These are phyloP conservation scores for Aramus guarauna DNA, from an alignment of 2,113 vertebrate genomes.

Conservation along the genomic window DNA sequence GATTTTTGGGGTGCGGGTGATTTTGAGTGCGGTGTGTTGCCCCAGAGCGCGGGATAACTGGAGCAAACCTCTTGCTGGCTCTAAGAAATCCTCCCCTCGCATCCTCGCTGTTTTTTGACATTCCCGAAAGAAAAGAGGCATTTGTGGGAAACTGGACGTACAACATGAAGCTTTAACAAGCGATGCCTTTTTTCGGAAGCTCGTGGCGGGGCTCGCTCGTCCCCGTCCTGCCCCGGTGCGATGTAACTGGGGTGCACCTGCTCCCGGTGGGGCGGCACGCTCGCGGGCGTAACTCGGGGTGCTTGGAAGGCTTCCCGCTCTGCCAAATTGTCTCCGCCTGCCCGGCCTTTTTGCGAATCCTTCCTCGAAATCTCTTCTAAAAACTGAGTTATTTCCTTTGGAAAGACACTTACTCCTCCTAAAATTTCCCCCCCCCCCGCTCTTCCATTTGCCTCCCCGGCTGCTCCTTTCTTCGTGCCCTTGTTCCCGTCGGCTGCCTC, in stretches of 20 bases:
- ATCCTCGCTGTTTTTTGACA: neutral
- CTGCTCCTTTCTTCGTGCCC: neutral
- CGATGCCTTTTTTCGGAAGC: neutral
- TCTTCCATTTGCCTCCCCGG: neutral
- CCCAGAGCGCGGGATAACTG: neutral
- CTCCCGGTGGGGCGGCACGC: neutral
- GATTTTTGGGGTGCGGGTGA: neutral
- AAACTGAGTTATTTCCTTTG: neutral
- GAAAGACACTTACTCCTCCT: neutral
- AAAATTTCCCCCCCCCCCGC: neutral
- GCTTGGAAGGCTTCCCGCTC: neutral
- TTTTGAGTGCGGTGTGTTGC: neutral
- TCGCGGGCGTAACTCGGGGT: neutral
- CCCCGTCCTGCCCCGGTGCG: neutral
- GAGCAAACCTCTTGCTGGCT: neutral
- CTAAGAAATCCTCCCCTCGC: neutral
- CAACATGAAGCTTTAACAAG: neutral
- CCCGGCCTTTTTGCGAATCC: neutral
- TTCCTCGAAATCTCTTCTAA: neutral
- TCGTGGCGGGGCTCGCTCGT: fast-evolving
- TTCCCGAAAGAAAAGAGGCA: neutral
- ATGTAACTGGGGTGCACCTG: neutral
- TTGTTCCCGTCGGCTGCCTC: neutral
- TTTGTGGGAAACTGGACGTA: neutral
- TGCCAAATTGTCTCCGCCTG: neutral